Conservation (phyloP, 2,797 vertebrate species). For the Knipowitschia caucasica region DNA sequence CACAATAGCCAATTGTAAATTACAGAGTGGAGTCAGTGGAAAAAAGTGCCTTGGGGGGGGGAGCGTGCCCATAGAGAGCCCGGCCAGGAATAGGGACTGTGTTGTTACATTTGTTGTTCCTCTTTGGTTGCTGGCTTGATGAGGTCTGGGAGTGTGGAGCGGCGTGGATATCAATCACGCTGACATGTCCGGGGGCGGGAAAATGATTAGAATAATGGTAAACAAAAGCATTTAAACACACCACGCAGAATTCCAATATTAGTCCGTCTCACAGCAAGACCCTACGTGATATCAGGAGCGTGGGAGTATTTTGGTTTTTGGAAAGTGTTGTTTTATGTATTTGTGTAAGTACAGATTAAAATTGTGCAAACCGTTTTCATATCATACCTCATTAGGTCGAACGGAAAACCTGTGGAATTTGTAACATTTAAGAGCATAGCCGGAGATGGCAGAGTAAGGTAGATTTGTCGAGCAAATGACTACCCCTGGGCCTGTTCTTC, state of each 20-base stretch:
- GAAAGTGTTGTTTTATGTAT: neutral
- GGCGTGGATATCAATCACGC: slow-evolving; percentile 61
- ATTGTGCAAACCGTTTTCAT: neutral
- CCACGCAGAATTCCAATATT: slow-evolving; percentile 9
- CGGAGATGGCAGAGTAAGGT: neutral
- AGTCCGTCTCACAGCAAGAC: slow-evolving; percentile 17
- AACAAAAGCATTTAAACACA: slow-evolving; percentile 50
- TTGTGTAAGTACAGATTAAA: neutral
- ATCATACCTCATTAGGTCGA: neutral
- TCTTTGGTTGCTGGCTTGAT: slow-evolving; percentile 46
- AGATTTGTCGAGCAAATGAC: neutral
- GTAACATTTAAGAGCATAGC: neutral
- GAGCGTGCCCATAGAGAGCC: slow-evolving; percentile 33
- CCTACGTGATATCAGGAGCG: slow-evolving; percentile 11
- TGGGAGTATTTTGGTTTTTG: neutral
- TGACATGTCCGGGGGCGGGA: slow-evolving; percentile 51
- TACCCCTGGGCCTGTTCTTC: neutral
- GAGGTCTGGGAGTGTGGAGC: slow-evolving; percentile 64
- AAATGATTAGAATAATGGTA: slow-evolving; percentile 68
- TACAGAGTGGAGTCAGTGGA: slow-evolving; percentile 53
- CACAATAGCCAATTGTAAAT: slow-evolving; percentile 66
- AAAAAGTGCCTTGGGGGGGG: slow-evolving; percentile 57
- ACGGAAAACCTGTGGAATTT: neutral
- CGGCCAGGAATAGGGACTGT: slow-evolving; percentile 28
- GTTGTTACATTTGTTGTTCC: slow-evolving; percentile 53